These are phyloP conservation scores for Amblyraja radiata DNA, from an alignment of 2,797 vertebrate species.

Conservation along the genomic window DNA sequence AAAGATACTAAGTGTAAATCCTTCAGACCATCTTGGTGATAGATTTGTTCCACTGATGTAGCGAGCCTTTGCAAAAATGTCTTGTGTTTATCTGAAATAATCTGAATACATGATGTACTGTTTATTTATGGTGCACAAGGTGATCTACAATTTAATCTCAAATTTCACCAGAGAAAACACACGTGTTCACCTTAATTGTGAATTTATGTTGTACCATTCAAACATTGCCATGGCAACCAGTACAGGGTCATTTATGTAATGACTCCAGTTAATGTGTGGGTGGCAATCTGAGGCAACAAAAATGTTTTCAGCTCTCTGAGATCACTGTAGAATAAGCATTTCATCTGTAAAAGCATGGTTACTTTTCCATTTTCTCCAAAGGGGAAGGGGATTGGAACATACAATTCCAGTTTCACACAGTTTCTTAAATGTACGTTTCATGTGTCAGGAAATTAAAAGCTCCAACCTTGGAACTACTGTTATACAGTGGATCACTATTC, in stretches of 20 bases:
- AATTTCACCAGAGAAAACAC: background rate
- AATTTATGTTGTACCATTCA: slow-evolving; percentile 28
- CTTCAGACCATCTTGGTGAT: background rate
- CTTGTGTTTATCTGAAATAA: slow-evolving; percentile 17
- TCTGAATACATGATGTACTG: background rate
- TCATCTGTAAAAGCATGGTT: background rate
- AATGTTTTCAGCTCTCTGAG: background rate
- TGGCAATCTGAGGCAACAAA: slow-evolving; percentile 11
- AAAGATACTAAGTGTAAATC: background rate
- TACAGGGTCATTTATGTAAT: background rate
- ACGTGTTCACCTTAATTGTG: background rate
- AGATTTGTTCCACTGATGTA: background rate
- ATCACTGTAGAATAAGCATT: background rate
- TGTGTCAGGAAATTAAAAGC: background rate
- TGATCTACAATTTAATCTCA: background rate
- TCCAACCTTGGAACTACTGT: background rate
- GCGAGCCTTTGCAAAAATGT: background rate
- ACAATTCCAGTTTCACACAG: background rate
- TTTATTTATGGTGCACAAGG: background rate
- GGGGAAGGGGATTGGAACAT: background rate
- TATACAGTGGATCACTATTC: background rate
- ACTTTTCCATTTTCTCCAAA: background rate
- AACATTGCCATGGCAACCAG: slow-evolving; percentile 24
- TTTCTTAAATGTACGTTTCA: background rate
- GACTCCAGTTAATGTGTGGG: slow-evolving; percentile 24